A percentile compares a stretch with the other conserved stretches of the same genome.
Evolutionary conservation across 2,888 invertebrate genomes (phyloP).

Genomic region (Chrysolina americana): DNA sequence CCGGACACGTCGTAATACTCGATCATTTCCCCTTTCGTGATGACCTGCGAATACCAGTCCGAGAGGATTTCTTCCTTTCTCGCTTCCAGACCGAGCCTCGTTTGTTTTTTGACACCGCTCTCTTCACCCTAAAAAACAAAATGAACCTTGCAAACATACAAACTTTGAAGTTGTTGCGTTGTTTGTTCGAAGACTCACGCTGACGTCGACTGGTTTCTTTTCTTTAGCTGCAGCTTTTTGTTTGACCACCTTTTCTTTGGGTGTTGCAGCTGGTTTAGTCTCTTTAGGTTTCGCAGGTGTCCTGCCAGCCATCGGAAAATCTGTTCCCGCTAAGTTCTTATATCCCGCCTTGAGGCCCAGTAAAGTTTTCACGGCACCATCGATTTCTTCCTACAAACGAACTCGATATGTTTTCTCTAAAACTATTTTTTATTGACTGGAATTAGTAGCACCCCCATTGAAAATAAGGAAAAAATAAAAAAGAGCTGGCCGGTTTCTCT

Average conservation of each 20-base stretch:
- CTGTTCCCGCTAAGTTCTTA: constrained; percentile 72
- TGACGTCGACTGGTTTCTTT: constrained; percentile 56
- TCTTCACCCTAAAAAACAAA: constrained; percentile 65
- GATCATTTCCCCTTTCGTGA: constrained; percentile 95
- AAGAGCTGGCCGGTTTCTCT: too few species aligned
- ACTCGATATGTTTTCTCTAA: neutral
- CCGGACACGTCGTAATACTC: constrained; percentile 99
- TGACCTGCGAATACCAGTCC: constrained; percentile 98
- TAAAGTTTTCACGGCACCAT: constrained; percentile 70
- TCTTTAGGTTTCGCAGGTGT: constrained; percentile 56
- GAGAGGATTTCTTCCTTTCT: constrained; percentile 93
- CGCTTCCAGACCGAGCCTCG: constrained; percentile 93
- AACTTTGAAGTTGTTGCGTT: too few species aligned
- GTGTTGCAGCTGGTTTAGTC: constrained; percentile 52
- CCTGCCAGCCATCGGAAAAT: constrained; percentile 69
- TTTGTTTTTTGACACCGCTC: constrained; percentile 85
- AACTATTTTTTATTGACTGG: too few species aligned
- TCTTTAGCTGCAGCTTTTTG: constrained; percentile 63
- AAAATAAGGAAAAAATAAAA: too few species aligned
- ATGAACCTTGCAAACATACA: neutral
- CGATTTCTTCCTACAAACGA: constrained; percentile 64
- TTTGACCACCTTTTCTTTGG: constrained; percentile 64
- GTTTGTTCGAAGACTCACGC: constrained; percentile 14
- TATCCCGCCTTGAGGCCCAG: constrained; percentile 76
- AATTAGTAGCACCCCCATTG: too few species aligned